Evolutionary conservation across 2,797 vertebrate species (phyloP), one percentile per base, ranked within the genome.

Genomic region (Melanotaenia pygmaea): DNA sequence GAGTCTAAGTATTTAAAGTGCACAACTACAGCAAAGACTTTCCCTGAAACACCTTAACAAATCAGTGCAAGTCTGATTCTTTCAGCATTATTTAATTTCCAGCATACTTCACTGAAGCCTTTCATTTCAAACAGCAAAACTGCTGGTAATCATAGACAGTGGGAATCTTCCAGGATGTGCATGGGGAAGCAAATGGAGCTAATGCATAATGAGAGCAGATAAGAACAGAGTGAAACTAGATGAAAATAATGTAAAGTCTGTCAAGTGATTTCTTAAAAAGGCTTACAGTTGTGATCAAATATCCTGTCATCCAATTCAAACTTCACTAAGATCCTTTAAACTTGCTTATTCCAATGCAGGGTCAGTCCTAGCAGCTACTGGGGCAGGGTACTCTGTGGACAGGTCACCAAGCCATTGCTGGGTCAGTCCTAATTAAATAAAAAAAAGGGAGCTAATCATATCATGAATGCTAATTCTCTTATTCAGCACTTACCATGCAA

Each of bases 401-500:
- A 40, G 24, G 9, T 47, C 7, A 50, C 14, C 5, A 38, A 54
- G 14, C 26, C 10, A n/a, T 3, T 40, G 13, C 24, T 45, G 28
- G 40, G 40, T 14, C 40, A 43, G 40, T 43, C 51, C 5, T 30
- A 30, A 30, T 30, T 30, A 30, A 30, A 30, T 30, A 30, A 30
- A 30, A 30, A 30, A 30, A 30, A 30, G 30, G 30, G 30, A 30
- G 8, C 16, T 10, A 43, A 30, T 67, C 57, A 30, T 38, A 57
- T 69, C 56, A 53, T 82, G 63, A 79, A 76, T 87, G 71, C 61
- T 79, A 85, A 86, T 79, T 79, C 20, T 51, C 72, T 68, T 64
- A 51, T 53, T 74, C 40, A 80, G 74, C 67, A 82, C 63, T 79
- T 79, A 79, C 73, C 72, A 88, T 88, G 83, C 77, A 85, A 90